Evolutionary conservation across 2,113 vertebrate genomes (phyloP).

Genomic region (Numida meleagris): DNA sequence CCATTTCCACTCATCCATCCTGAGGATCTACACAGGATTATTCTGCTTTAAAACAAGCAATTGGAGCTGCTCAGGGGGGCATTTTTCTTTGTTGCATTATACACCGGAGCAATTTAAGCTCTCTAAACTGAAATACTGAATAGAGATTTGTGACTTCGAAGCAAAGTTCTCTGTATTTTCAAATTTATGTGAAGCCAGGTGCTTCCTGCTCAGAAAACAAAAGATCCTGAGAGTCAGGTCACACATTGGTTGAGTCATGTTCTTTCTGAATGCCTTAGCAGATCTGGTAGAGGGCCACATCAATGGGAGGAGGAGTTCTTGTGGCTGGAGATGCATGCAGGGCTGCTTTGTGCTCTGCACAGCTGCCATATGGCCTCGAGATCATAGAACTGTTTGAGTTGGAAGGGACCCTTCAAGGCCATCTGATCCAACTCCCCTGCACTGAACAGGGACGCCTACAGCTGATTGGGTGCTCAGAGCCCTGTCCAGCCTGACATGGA

Average conservation of each 20-base stretch:
- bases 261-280: not conserved
- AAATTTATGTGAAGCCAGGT: slow-evolving; percentile 16
- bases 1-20: not conserved
- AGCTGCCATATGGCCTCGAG: too few species aligned
- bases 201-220: not conserved
- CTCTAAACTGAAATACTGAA: slow-evolving; percentile 13
- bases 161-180: slow-evolving; percentile 5
- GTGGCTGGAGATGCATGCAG: not conserved
- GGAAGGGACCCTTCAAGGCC: too few species aligned
- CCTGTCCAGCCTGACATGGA: too few species aligned
- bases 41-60: not conserved
- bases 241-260: not conserved
- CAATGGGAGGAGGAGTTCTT: not conserved
- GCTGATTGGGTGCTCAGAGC: too few species aligned
- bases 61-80: slow-evolving; percentile 1
- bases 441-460: too few species aligned
- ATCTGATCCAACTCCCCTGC: too few species aligned
- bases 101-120: slow-evolving; percentile 32
- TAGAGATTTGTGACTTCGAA: slow-evolving; percentile 32
- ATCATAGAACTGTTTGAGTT: too few species aligned
- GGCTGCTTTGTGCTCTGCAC: too few species aligned
- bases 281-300: not conserved
- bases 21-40: slow-evolving; percentile 34
- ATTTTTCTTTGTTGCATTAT: slow-evolving; percentile 5
- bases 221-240: not conserved